Evolutionary conservation across 2,797 vertebrate species (phyloP), one percentile per base, ranked within the genome.

Genomic region (Syngnathus acus): DNA sequence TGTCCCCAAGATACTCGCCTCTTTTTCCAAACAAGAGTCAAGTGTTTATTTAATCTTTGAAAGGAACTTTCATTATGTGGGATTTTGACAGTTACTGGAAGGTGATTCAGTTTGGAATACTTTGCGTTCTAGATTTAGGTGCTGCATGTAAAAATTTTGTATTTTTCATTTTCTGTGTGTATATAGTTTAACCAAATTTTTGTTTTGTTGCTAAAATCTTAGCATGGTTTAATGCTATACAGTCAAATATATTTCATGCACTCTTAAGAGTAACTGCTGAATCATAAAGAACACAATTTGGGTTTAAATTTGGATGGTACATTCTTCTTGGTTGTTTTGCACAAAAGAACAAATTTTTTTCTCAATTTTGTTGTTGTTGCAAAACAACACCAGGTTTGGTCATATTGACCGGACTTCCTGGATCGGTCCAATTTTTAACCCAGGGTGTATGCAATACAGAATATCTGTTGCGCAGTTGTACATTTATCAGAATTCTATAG

Each of bases 31-130:
- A 73, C 65, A 4, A 65, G 16, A 69, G n/a, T 43, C 9, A 32
- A 66, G 26, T 66, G 65, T 74, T 72, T 77, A 78, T 79, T 73
- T 82, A 63, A 75, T 50, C 54, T 40, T 10, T 38, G 58, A 21
- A 23, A 48, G 0, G 4, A 1, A 45, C n/a, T 13, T 16, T 16
- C 42, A 43, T 26, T 26, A 45, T 23, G 60, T 62, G 21, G 14
- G 42, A 16, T 62, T 62, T 23, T 14, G 60, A 2, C 16, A 16
- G 13, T 45, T 9, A 16, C 21, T 45, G 21, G 3, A 26, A 57
- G 32, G 37, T 16, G 14, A 47, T 8, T 47, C 26, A 11, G 23
- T n/a, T 21, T 51, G 16, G 21, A 17, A 60, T 40, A 40, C 38
- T 14, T 39, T 42, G 38, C 39, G 2, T 40, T 17, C 17, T 42